A percentile compares a stretch with the other conserved stretches of the same genome.
phyloP scores from a whole-genome alignment of 2,888 invertebrate species.

The Scelioninae gen. 2 region DNA sequence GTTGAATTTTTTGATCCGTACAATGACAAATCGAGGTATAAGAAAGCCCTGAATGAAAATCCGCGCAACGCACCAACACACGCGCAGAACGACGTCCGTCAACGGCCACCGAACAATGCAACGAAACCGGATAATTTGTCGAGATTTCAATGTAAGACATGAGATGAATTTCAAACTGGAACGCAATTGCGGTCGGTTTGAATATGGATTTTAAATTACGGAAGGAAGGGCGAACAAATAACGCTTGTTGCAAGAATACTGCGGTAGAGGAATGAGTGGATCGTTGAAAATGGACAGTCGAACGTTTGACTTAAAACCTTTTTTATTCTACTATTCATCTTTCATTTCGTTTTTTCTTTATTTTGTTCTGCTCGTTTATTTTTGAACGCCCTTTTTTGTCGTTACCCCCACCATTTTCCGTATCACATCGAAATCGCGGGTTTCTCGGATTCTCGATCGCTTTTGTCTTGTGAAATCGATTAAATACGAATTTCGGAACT shows the following conservation, averaged over 20 bases:
- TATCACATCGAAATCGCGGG: slow-evolving; percentile 5
- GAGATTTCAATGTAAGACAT: neutral
- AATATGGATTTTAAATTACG: neutral
- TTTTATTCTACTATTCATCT: neutral
- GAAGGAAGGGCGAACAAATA: neutral
- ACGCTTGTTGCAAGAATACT: neutral
- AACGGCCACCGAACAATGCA: slow-evolving; percentile 10
- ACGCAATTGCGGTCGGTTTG: neutral
- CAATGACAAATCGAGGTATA: too few relatives aligned
- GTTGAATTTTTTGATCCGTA: too few relatives aligned
- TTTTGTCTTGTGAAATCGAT: slow-evolving; percentile 26
- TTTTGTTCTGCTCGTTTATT: slow-evolving; percentile 11
- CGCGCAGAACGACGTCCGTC: slow-evolving; percentile 4
- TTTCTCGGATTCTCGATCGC: slow-evolving; percentile 24
- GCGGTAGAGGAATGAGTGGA: neutral
- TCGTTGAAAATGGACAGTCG: slow-evolving; percentile 8
- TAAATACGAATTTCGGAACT: slow-evolving; percentile 6
- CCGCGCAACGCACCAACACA: neutral
- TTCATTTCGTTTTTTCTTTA: neutral
- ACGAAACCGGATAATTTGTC: neutral
- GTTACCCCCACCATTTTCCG: slow-evolving; percentile 12
- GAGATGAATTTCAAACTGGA: neutral
- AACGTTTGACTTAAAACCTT: neutral
- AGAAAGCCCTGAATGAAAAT: too few relatives aligned
- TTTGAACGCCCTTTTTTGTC: slow-evolving; percentile 29